Percentiles rank a stretch among this genome's conserved stretches.
Conservation (phyloP, 2,113 vertebrate genomes). For the Chiloscyllium plagiosum region DNA sequence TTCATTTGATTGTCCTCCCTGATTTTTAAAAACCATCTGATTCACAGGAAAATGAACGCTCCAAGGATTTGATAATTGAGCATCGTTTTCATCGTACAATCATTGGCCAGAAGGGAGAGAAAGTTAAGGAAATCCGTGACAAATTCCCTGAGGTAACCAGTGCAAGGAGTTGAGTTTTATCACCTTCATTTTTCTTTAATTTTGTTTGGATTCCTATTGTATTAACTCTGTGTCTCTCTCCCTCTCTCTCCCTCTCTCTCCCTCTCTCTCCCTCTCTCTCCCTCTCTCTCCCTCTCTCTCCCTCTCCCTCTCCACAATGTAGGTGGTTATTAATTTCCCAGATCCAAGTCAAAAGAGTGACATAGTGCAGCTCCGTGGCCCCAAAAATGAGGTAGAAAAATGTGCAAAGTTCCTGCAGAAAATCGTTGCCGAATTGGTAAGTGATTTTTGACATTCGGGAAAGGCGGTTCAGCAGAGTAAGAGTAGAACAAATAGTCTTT, state of each 20-base stretch:
- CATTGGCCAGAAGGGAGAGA: constrained; percentile 96
- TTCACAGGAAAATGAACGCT: constrained; percentile 91
- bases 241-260: too few species aligned
- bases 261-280: too few species aligned
- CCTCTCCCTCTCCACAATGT: constrained; percentile 27
- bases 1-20: not conserved
- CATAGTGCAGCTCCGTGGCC: constrained; percentile 91
- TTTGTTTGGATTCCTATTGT: not conserved
- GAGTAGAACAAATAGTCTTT: not conserved
- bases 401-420: constrained; percentile 96
- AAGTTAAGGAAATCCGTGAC: constrained; percentile 91
- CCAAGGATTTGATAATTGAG: constrained; percentile 97
- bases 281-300: not conserved
- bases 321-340: constrained; percentile 99
- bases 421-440: constrained; percentile 94
- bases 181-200: too few species aligned
- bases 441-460: not conserved
- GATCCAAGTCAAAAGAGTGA: constrained; percentile 93
- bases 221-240: not conserved
- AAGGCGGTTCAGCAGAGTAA: not conserved
- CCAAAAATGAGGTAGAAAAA: constrained; percentile 93
- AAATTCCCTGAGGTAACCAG: constrained; percentile 85
- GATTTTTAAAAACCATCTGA: not conserved
- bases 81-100: constrained; percentile 97
- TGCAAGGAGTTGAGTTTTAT: not conserved